These are phyloP conservation scores for Acrocera orbiculus DNA, from an alignment of 2,888 invertebrate genomes.

Conservation along the genomic window DNA sequence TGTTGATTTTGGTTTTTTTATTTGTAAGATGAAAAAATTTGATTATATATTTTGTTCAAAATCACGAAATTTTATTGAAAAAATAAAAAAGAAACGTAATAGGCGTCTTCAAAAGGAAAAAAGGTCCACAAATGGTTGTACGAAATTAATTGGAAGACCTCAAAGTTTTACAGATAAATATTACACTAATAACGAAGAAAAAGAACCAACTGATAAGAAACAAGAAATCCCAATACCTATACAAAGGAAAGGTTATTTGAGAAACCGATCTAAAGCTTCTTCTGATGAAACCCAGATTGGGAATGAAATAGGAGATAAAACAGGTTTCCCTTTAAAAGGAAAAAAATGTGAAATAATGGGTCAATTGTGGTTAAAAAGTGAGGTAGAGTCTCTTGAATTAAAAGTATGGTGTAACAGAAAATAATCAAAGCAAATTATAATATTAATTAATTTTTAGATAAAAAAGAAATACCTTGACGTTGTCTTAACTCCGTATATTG, in stretches of 20 bases:
- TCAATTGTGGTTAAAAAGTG: constrained; percentile 73
- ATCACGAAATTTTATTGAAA: constrained; percentile 21
- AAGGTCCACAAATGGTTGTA: too few species aligned
- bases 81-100: constrained; percentile 27
- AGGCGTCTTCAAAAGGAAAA: too few species aligned
- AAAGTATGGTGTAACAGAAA: too few species aligned
- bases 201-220: constrained; percentile 19
- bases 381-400: constrained; percentile 70
- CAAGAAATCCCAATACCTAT: neutral
- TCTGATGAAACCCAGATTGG: constrained; percentile 9
- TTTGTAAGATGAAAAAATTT: constrained; percentile 31
- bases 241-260: constrained; percentile 25
- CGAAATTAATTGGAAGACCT: neutral
- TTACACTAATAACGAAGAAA: constrained; percentile 30
- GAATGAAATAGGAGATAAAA: constrained; percentile 10
- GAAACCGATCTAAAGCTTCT: constrained; percentile 22
- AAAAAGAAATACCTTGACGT: too few species aligned
- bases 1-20: constrained; percentile 52
- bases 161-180: neutral
- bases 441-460: too few species aligned
- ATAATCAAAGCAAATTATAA: too few species aligned
- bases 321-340: constrained; percentile 8
- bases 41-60: constrained; percentile 30
- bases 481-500: constrained; percentile 65
- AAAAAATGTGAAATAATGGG: constrained; percentile 47